phyloP scores from a whole-genome alignment of 2,113 vertebrate genomes.

The Gopherus flavomarginatus region DNA sequence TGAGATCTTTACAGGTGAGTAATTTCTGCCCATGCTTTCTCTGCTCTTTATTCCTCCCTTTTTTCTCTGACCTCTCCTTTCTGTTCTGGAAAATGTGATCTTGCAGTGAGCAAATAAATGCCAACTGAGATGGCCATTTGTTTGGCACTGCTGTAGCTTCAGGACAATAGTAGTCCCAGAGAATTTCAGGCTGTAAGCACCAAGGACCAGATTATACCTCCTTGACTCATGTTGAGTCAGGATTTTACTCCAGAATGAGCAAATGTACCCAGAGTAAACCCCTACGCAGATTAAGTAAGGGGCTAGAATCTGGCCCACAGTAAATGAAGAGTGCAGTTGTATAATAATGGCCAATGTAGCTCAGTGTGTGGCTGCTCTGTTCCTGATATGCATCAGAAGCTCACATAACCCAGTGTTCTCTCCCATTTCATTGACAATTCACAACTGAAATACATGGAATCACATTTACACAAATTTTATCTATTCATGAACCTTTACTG shows the following conservation, averaged over 20 bases:
- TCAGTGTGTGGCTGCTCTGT: neutral
- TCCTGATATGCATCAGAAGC: neutral
- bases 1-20: slow-evolving; percentile 63
- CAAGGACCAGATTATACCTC: neutral
- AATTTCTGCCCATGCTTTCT: neutral
- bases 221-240: neutral
- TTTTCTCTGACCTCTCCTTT: slow-evolving; percentile 21
- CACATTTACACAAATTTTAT: slow-evolving; percentile 56
- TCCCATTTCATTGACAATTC: slow-evolving; percentile 22
- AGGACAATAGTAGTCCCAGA: slow-evolving; percentile 20
- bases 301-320: neutral
- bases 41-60: slow-evolving; percentile 17
- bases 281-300: neutral
- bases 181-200: neutral
- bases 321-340: neutral
- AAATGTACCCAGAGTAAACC: neutral
- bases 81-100: neutral
- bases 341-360: neutral
- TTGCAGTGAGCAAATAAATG: slow-evolving; percentile 25
- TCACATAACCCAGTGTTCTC: slow-evolving; percentile 23
- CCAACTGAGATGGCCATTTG: neutral
- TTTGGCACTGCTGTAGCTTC: slow-evolving; percentile 30
- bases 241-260: neutral
- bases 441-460: slow-evolving; percentile 43
- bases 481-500: slow-evolving; percentile 52